These are phyloP conservation scores for Henricia sp. DNA, from an alignment of 53 echinoderm and acorn worm species.

Conservation along the genomic window DNA sequence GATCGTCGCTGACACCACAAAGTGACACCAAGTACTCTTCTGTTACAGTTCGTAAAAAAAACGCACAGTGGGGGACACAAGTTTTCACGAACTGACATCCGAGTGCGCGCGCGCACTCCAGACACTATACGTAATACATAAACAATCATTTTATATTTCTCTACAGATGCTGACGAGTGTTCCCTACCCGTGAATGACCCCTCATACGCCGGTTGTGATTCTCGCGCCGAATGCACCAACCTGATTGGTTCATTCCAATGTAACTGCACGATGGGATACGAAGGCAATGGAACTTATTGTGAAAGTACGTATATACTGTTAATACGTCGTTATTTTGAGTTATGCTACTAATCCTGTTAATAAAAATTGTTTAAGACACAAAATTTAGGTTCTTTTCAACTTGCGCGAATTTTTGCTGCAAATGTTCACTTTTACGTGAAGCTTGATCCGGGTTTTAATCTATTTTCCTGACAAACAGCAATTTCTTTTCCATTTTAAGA, in stretches of 20 bases:
- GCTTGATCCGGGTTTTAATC: background rate
- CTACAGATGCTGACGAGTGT: constrained; percentile 82
- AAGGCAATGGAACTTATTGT: constrained; percentile 68
- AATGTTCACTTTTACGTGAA: background rate
- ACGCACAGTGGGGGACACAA: too few relatives aligned
- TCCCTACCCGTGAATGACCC: background rate
- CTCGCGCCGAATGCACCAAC: constrained; percentile 68
- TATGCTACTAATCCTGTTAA: background rate
- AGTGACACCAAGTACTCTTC: too few relatives aligned
- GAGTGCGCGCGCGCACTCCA: background rate
- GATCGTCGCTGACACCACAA: too few relatives aligned
- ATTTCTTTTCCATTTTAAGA: constrained; percentile 1
- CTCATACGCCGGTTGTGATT: constrained; percentile 45
- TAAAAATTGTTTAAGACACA: background rate
- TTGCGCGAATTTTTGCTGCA: background rate
- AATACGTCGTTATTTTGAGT: background rate
- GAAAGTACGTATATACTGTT: constrained; percentile 46
- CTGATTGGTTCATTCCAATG: constrained; percentile 68
- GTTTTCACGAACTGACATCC: background rate
- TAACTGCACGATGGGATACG: constrained; percentile 63
- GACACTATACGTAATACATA: background rate
- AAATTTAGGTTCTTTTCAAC: background rate
- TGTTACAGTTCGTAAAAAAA: too few relatives aligned
- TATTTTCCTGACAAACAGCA: background rate
- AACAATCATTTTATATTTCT: background rate